Base-by-base conservation (phyloP, 2,113 vertebrate genomes). In the Collichthys lucidus region DNA sequence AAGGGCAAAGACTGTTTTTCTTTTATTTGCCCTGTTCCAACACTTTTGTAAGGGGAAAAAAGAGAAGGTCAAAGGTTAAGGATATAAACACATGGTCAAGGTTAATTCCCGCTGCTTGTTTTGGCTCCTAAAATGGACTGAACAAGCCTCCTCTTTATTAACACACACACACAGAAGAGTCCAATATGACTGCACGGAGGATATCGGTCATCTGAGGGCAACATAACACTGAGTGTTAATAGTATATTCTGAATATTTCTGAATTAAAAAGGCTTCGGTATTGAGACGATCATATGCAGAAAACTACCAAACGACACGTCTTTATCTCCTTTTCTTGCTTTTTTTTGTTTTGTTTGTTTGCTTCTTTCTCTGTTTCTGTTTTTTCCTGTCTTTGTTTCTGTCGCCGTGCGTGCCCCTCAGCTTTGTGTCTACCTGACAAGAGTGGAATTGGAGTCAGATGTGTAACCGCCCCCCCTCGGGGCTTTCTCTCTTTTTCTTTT, bases 401-500 rank as follows among this genome's bases (percentile, higher is more conserved):
- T 66, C 68, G 72, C 70, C 57, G 47, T 75, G 70, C 35, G 62
- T 73, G 79, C 86, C 91, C 77, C 80, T 88, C 80, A 84, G 92
- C 86, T 78, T 82, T 67, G 64, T 66, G 82, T 85, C 78, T 80
- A 90, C 84, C 88, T 87, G 84, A 88, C 88, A 91, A 74, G 84
- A 90, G 80, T 77, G 81, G 87, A 90, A 92, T 88, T 88, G 80
- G 84, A 88, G 89, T 87, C 77, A 83, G 88, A 92, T 89, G 87
- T 90, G 87, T 79, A 62, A 65, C 82, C 35, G 4, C 29, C 35
- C 35, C 1, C 35, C 84, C 82, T 4, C 61, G 55, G 86, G 86
- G 86, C 26, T 82, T 86, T 90, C 63, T 92, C 79, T 40, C 9
- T 9, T 9, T 26, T 26, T 40, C 9, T 9, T 9, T 26, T 26